phyloP scores from a whole-genome alignment of 2,888 invertebrate species.

The Pycnomerus fuliginosus region DNA sequence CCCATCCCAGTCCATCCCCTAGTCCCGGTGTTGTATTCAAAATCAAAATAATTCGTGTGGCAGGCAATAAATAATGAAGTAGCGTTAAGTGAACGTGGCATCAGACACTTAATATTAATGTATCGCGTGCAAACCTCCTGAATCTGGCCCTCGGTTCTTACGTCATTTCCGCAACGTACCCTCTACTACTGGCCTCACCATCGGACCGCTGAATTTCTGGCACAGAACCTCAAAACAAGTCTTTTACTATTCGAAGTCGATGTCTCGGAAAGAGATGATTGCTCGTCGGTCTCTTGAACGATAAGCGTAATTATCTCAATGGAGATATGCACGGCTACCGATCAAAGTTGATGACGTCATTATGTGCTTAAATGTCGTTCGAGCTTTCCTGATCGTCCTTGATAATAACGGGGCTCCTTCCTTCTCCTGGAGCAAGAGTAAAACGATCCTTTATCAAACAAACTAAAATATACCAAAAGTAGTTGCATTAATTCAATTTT shows the following conservation, averaged over 20 bases:
- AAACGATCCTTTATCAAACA: no score
- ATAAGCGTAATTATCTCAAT: constrained; percentile 13
- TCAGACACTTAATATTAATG: constrained; percentile 37
- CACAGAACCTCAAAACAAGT: constrained; percentile 5
- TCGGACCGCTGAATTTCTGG: no score
- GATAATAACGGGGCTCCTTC: no score
- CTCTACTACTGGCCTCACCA: constrained; percentile 12
- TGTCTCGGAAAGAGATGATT: constrained; percentile 16
- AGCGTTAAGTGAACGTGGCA: constrained; percentile 35
- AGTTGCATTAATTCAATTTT: no score
- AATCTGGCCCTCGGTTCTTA: constrained; percentile 35
- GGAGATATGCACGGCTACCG: constrained; percentile 30
- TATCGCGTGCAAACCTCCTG: constrained; percentile 36
- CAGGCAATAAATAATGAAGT: constrained; percentile 31
- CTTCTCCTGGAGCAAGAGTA: no score
- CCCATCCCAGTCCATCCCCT: no score
- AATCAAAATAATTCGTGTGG: no score
- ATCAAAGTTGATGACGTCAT: constrained; percentile 46
- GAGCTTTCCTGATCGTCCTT: constrained; percentile 35
- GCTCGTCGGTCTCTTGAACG: no score
- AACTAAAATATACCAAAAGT: no score
- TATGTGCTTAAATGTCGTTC: constrained; percentile 38
- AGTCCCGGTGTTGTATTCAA: no score
- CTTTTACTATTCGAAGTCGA: constrained; percentile 8
- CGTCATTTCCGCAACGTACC: constrained; percentile 31